phyloP scores from a whole-genome alignment of 2,888 invertebrate species.

The Agriotes lineatus region DNA sequence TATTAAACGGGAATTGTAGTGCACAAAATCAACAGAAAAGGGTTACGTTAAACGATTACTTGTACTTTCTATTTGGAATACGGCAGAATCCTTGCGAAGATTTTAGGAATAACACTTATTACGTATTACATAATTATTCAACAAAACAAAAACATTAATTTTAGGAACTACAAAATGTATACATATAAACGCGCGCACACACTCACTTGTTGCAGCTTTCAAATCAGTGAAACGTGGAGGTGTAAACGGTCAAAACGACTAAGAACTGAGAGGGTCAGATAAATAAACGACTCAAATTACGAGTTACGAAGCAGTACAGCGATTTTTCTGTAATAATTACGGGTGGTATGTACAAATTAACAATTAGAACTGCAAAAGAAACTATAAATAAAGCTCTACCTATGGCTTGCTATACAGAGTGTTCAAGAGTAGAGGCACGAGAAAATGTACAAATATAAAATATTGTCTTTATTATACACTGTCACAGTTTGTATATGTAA shows the following conservation, averaged over 20 bases:
- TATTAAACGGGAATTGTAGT: slow-evolving; percentile 12
- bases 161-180: slow-evolving; percentile 53
- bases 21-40: neutral
- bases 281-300: slow-evolving; percentile 14
- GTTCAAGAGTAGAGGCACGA: slow-evolving; percentile 28
- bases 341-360: slow-evolving; percentile 37
- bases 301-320: slow-evolving; percentile 17
- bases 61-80: slow-evolving; percentile 43
- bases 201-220: slow-evolving; percentile 25
- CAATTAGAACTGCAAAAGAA: slow-evolving; percentile 34
- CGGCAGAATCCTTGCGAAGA: slow-evolving; percentile 33
- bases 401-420: slow-evolving; percentile 35
- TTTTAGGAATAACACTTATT: slow-evolving; percentile 42
- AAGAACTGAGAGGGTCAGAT: slow-evolving; percentile 23
- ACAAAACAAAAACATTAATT: slow-evolving; percentile 42
- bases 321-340: slow-evolving; percentile 25
- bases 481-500: slow-evolving; percentile 43
- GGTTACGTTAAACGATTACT: slow-evolving; percentile 24
- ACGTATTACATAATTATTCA: slow-evolving; percentile 40
- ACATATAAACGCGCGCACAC: slow-evolving; percentile 39
- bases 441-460: slow-evolving; percentile 47
- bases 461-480: slow-evolving; percentile 51
- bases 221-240: slow-evolving; percentile 35
- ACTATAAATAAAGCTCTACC: slow-evolving; percentile 33
- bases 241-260: slow-evolving; percentile 36